Evolutionary conservation across 2,113 vertebrate species (phyloP), one percentile per base, ranked within the genome.

Genomic region (Caloenas nicobarica): DNA sequence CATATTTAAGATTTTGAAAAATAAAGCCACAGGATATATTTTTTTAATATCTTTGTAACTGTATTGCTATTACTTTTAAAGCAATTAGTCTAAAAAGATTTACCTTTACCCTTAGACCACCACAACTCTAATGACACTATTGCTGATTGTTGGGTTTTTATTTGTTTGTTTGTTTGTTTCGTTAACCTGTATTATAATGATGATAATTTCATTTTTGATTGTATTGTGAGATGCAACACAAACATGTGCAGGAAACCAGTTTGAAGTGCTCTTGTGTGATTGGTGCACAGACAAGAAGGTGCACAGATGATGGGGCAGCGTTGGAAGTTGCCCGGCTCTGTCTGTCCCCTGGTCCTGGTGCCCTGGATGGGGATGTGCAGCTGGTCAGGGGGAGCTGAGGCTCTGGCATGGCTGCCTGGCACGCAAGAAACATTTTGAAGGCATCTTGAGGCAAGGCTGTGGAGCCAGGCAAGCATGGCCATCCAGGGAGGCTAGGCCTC

Each of bases 311-410:
- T 4, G 50, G 31, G 38, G 33, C 38, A 76, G 66, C 4, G 1
- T 0, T 28, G 31, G 28, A 36, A 31, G n/a, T 1, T 0, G 1
- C 23, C 8, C 38, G 31, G 13, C 3, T 4, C 1, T 51, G 16
- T 18, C n/a, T 34, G 38, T 22, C 10, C 42, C 22, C 3, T 6
- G 0, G 7, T 62, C 23, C 51, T 3, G 0, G 4, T 10, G 50
- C 16, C 24, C 42, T 31, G 0, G 0, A 8, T 28, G 33, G 64
- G 64, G 38, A 31, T 36, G 18, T 2, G 1, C n/a, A 38, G 19
- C 26, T 64, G n/a, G 13, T 33, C 14, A 33, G 11, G 57, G 24
- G 13, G 3, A 51, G 9, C 13, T 72, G 88, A 31, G 28, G 58
- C 65, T 61, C 18, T 2, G 3, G 15, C 13, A 48, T 1, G 4